A percentile compares a stretch with the other conserved stretches of the same genome.
phyloP scores from a whole-genome alignment of 2,797 vertebrate species.

The Melopsittacus undulatus region DNA sequence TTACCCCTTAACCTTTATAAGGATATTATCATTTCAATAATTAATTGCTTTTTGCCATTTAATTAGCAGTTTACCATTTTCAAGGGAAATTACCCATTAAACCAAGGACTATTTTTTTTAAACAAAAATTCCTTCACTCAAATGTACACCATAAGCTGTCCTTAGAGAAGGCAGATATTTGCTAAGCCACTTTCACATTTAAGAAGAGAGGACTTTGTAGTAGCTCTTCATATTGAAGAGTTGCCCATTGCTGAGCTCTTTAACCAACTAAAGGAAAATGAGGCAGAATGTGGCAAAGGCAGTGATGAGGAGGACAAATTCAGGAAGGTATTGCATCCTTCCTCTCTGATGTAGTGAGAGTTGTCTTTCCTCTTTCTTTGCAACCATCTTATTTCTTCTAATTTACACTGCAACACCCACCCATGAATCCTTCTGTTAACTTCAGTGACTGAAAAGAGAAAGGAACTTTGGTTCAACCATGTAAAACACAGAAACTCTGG shows the following conservation, averaged over 20 bases:
- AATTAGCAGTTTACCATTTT: conserved; percentile 66
- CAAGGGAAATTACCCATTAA: conserved; percentile 48
- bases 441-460: neutral
- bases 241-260: neutral
- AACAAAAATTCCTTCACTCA: neutral
- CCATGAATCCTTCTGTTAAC: neutral
- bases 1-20: conserved; percentile 68
- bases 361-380: neutral
- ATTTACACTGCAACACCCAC: neutral
- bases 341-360: neutral
- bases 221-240: neutral
- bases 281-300: neutral
- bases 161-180: conserved; percentile 14
- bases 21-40: conserved; percentile 59
- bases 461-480: neutral
- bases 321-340: neutral
- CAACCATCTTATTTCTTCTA: neutral
- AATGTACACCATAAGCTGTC: neutral
- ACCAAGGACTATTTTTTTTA: neutral
- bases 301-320: neutral
- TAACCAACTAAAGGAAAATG: neutral
- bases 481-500: neutral
- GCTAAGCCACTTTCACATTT: neutral
- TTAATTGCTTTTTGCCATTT: conserved; percentile 64
- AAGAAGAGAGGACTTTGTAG: neutral